Evolutionary conservation across 2,113 vertebrate species (phyloP), one percentile per base, ranked within the genome.

Genomic region (Oryzias javanicus): DNA sequence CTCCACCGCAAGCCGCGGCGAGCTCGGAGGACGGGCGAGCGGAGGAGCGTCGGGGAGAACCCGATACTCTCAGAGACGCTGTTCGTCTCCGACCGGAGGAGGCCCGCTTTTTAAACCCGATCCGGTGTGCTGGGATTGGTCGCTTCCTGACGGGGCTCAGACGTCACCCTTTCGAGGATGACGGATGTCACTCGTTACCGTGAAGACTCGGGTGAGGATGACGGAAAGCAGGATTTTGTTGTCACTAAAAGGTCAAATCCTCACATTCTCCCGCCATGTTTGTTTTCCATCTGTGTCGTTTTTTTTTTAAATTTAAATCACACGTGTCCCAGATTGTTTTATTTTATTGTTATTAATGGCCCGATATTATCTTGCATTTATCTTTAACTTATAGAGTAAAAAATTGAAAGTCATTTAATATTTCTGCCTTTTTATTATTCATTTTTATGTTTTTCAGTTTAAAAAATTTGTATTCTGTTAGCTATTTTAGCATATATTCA

Each of bases 1-100:
- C 80, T 55, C 57, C 84, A 84, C 90, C 89, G 67, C 88, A 90
- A 83, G 83, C 88, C 89, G 87, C 72, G 90, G 83, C 87, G 85
- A 76, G 73, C 78, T 73, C 78, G 17, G 45, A 72, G 78, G 76
- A 73, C 55, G 72, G 69, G 69, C 61, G 24, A 64, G 67, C 24
- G 8, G 72, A 40, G 79, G 72, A 22, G 79, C 55, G 48, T 0
- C 4, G 54, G 56, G 59, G 54, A 70, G 70, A 90, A 90, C 22
- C 5, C n/a, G 82, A 91, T 88, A 77, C 79, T 56, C 64, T 73
- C 72, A 54, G 4, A 56, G 78, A 80, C 72, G 67, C 71, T 81
- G 60, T 54, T 59, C 42, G 74, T 83, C 79, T 82, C 68, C 0
- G 50, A 35, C 67, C 45, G 69, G 78, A 82, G 76, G 80, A 52